These are phyloP conservation scores for Xylota segnis DNA, from an alignment of 2,888 invertebrate species.

Conservation along the genomic window DNA sequence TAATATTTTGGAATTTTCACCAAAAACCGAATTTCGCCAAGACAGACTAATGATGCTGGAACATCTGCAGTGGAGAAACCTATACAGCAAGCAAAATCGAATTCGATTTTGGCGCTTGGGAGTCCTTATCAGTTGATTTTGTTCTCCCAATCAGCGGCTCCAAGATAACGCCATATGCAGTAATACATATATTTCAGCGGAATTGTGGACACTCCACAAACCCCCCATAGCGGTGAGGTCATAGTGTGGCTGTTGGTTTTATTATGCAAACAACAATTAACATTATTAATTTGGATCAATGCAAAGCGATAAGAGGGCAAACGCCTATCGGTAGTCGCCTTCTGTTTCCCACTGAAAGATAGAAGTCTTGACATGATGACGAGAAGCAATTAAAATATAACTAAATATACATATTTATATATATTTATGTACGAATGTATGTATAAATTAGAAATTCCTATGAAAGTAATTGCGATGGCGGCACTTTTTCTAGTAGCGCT, in stretches of 20 bases:
- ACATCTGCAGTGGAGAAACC: background rate
- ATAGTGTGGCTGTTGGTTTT: slow-evolving; percentile 39
- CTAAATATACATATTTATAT: background rate
- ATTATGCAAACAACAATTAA: slow-evolving; percentile 63
- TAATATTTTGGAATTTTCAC: background rate
- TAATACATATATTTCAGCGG: slow-evolving; percentile 6
- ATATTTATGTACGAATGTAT: background rate
- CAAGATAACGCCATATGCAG: slow-evolving; percentile 14
- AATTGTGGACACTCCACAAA: slow-evolving; percentile 6
- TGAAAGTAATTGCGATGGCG: slow-evolving; percentile 22
- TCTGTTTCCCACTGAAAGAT: slow-evolving; percentile 17
- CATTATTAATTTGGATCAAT: slow-evolving; percentile 69
- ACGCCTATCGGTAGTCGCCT: slow-evolving; percentile 40
- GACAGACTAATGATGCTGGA: background rate
- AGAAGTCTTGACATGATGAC: background rate
- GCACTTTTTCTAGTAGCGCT: background rate
- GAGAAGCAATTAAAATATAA: slow-evolving; percentile 29
- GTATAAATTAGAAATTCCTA: slow-evolving; percentile 23
- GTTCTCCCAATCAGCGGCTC: slow-evolving; percentile 5
- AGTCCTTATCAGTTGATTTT: slow-evolving; percentile 1
- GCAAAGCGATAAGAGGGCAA: slow-evolving; percentile 60
- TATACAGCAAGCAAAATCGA: background rate
- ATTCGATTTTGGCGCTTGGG: background rate
- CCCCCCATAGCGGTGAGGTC: slow-evolving; percentile 57
- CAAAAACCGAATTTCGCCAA: background rate